These are phyloP conservation scores for Cyprinodon tularosa DNA, from an alignment of 2,113 vertebrate genomes.

Conservation along the genomic window DNA sequence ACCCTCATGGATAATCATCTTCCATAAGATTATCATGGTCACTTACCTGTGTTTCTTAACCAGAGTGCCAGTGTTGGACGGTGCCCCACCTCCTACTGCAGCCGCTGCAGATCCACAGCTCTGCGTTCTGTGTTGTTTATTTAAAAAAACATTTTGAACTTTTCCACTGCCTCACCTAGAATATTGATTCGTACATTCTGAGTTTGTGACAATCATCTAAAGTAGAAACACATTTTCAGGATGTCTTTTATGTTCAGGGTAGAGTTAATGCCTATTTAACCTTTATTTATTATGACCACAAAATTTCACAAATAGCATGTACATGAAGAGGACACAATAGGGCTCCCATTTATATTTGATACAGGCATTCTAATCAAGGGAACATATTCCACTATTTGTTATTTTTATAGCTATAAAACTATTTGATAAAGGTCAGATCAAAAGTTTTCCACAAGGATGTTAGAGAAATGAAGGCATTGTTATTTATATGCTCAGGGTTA, in stretches of 20 bases:
- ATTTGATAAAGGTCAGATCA: background rate
- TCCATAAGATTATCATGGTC: too few relatives aligned
- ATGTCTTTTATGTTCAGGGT: background rate
- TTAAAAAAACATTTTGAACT: too few relatives aligned
- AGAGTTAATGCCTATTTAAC: conserved; percentile 9
- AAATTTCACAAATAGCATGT: conserved; percentile 18
- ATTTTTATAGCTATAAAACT: too few relatives aligned
- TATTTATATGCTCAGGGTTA: background rate
- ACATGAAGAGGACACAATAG: background rate
- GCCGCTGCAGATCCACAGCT: too few relatives aligned
- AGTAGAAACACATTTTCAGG: conserved; percentile 1
- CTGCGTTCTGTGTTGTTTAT: too few relatives aligned
- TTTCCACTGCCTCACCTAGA: too few relatives aligned
- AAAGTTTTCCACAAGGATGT: background rate
- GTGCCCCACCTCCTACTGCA: too few relatives aligned
- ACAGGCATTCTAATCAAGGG: background rate
- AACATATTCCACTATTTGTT: too few relatives aligned
- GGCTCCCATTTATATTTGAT: conserved; percentile 18
- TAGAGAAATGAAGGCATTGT: background rate
- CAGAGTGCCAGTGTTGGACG: too few relatives aligned
- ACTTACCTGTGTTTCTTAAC: too few relatives aligned
- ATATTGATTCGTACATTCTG: background rate
- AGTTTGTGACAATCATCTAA: background rate
- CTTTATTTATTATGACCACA: background rate
- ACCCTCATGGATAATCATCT: too few relatives aligned